Evolutionary conservation across 2,113 vertebrate genomes (phyloP).

Genomic region (Hippocampus abdominalis): DNA sequence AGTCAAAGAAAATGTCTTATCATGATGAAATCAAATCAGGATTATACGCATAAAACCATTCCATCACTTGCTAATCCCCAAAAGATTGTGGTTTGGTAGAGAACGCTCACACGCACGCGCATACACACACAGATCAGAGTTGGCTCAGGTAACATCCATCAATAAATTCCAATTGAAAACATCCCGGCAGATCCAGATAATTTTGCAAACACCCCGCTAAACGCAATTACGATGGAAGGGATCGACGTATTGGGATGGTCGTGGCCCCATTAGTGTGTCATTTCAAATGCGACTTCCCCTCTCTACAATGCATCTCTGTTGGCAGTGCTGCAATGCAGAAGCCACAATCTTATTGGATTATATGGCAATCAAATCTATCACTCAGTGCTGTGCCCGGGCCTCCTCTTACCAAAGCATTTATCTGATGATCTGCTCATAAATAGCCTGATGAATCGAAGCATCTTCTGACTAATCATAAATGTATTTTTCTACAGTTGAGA

Average conservation of each 20-base stretch:
- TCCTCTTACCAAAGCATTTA: conserved; percentile 60
- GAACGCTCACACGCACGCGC: conserved; percentile 2
- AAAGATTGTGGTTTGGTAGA: conserved; percentile 47
- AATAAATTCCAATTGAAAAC: conserved; percentile 38
- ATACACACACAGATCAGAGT: background rate
- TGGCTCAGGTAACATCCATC: conserved; percentile 45
- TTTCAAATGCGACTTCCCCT: conserved; percentile 14
- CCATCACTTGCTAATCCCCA: conserved; percentile 55
- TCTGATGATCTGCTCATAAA: conserved; percentile 62
- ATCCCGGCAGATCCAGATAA: conserved; percentile 21
- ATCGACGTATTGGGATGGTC: conserved; percentile 9
- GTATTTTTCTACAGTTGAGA: conserved; percentile 47
- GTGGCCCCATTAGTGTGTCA: conserved; percentile 17
- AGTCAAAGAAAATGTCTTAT: conserved; percentile 28
- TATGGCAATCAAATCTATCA: conserved; percentile 57
- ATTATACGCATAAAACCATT: conserved; percentile 56
- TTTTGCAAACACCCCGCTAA: conserved; percentile 23
- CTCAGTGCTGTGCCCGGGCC: conserved; percentile 34
- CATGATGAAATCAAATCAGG: conserved; percentile 58
- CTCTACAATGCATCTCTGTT: conserved; percentile 35
- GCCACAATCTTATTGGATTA: conserved; percentile 56
- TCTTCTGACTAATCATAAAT: conserved; percentile 55
- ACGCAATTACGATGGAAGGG: conserved; percentile 11
- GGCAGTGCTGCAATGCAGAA: conserved; percentile 29
- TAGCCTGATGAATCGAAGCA: conserved; percentile 52